Base-by-base conservation (phyloP, 1,140 invertebrate species). In the Drosophila orosa region DNA sequence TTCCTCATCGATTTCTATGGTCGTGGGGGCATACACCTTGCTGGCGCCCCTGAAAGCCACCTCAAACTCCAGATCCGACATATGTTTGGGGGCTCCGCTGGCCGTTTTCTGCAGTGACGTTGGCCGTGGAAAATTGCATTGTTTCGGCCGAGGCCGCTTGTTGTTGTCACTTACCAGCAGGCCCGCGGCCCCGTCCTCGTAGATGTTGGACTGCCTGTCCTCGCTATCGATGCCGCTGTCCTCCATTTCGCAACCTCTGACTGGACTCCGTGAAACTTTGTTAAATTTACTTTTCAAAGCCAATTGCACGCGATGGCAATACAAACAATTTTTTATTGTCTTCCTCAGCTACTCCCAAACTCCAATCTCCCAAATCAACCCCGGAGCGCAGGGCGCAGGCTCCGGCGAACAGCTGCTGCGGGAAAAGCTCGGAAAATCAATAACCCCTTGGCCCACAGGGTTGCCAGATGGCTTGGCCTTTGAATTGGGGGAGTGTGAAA, bases 151-250 rank as follows among this genome's bases (percentile, higher is more conserved):
- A 47, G 25, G 24, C 48, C 47, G 17, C 60, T 48, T 50, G 24
- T 58, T 42, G 65, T 35, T 68, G 22, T 15, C 19, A 71, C 80
- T 87, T 56, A 87, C 84, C 84, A 87, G 66, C 45, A 87, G 52
- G 17, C 84, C 84, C 1, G 84, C 84, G 15, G 83, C 84, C 10
- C 83, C 83, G 54, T 91, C 90, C 55, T 91, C 90, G 39, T 60
- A 84, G 7, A 77, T 81, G 52, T 79, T 91, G 37, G 90, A 91
- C 54, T 87, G 86, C 61, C 82, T 90, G 39, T 92, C 91, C 55
- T 91, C 91, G 62, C 91, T 92, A 15, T 92, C 91, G 17, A 92
- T 91, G 59, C 91, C 91, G 52, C 90, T 91, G 25, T 92, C 91
- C 57, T 92, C 91, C 89, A 92, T 90, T 25, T 45, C 40, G 9